Evolutionary conservation across 2,888 invertebrate genomes (phyloP), one percentile per base, ranked within the genome.

Genomic region (Ecliptopera silaceata): DNA sequence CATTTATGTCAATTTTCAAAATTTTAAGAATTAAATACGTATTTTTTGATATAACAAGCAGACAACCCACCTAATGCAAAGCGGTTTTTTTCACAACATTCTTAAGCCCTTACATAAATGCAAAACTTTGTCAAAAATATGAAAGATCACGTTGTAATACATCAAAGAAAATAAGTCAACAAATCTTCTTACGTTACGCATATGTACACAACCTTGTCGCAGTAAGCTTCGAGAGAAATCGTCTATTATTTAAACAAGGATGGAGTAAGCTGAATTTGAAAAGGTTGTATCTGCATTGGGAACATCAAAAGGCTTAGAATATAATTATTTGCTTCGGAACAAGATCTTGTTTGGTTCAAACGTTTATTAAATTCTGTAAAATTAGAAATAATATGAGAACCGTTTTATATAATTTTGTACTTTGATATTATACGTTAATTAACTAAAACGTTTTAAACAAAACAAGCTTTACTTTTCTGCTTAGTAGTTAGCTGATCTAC

Each of bases 281-380:
- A 58, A 31, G 44, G 53, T 58, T 48, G 48, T 39, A 53, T 13
- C 6, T 38, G n/a, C 39, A 13, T 34, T 39, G 17, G 12, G 26
- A 43, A 58, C 52, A 49, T 58, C 57, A 58, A 58, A 26, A 58
- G 57, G 32, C 46, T 38, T 34, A 15, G 15, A 46, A 45, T 48
- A 56, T 34, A 31, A 48, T 48, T 29, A 52, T 48, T 53, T 41
- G 36, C 34, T 42, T 50, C 8, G 46, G 38, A 31, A 41, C 17
- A 56, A 38, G 11, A 39, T n/a, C 10, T 8, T 26, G 26, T 6
- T 39, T 36, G 12, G 34, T 13, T 10, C 1, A 15, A 13, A 12
- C 13, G 5, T 13, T 36, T 36, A 36, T 36, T 36, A 36, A 32
- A 36, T 15, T 15, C 10, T 36, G 15, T 36, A n/a, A n/a, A n/a